Conservation (phyloP, 2,888 invertebrate species). For the Drosophila yooni region DNA sequence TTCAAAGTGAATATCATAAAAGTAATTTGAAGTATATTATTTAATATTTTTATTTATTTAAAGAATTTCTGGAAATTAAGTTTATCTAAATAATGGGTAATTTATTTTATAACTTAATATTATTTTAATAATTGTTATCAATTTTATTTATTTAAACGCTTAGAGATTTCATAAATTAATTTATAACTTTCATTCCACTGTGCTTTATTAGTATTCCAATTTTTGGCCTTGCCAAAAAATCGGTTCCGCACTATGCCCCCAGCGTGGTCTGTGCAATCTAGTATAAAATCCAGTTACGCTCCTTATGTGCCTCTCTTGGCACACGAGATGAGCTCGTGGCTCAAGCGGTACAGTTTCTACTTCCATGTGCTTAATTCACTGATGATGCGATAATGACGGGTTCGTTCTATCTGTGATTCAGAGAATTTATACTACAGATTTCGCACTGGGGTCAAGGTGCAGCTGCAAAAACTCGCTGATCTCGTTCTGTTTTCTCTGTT, state of each 20-base stretch:
- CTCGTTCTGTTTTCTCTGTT: conserved; percentile 11
- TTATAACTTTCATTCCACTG: conserved; percentile 22
- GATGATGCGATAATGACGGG: conserved; percentile 43
- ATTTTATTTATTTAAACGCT: neutral
- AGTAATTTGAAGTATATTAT: neutral
- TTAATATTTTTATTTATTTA: neutral
- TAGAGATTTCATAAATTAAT: neutral
- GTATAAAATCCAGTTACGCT: conserved; percentile 6
- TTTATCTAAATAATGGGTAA: neutral
- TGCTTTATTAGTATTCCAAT: conserved; percentile 1
- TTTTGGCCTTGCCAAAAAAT: neutral
- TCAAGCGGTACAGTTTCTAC: conserved; percentile 28
- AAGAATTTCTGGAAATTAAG: neutral
- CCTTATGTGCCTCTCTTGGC: neutral
- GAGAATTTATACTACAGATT: conserved; percentile 8
- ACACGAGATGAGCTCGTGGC: conserved; percentile 36
- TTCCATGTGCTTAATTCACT: conserved; percentile 29
- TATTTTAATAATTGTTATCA: neutral
- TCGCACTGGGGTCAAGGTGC: conserved; percentile 53
- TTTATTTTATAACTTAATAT: neutral
- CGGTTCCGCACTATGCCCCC: conserved; percentile 1
- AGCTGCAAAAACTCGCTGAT: conserved; percentile 30
- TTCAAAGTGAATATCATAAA: neutral
- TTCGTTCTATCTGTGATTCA: conserved; percentile 30
- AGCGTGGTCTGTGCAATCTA: neutral